phyloP scores from a whole-genome alignment of 2,888 invertebrate species.

The Heliconius sara region DNA sequence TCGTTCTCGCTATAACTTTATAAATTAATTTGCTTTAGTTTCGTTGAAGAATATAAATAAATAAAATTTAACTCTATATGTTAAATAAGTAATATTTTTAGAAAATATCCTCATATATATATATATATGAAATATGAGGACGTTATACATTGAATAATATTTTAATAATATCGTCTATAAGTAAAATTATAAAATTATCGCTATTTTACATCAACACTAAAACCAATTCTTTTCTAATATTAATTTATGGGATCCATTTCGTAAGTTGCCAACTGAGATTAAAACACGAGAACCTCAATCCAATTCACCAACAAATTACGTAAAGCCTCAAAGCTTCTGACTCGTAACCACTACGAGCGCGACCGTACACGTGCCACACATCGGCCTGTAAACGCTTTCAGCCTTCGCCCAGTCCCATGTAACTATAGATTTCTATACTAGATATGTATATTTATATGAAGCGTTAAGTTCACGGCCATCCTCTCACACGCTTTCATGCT shows the following conservation, averaged over 20 bases:
- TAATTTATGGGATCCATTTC: constrained; percentile 57
- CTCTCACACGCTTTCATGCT: constrained; percentile 56
- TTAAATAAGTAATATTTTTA: too few species aligned
- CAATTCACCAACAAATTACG: constrained; percentile 76
- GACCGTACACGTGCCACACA: constrained; percentile 55
- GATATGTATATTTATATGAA: constrained; percentile 62
- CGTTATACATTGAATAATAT: too few species aligned
- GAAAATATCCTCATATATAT: too few species aligned
- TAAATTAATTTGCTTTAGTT: constrained; percentile 5
- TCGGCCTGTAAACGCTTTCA: constrained; percentile 69
- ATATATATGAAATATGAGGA: too few species aligned
- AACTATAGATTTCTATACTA: constrained; percentile 54
- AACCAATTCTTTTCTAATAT: constrained; percentile 26
- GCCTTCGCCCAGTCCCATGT: constrained; percentile 74
- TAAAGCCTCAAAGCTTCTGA: constrained; percentile 75
- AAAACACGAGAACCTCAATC: constrained; percentile 65
- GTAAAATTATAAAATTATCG: not conserved
- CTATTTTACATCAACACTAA: not conserved
- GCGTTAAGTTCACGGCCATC: constrained; percentile 70
- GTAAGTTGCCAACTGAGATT: constrained; percentile 58
- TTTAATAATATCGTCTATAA: not conserved
- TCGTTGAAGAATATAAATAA: not conserved
- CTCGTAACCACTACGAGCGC: constrained; percentile 57
- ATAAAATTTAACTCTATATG: too few species aligned
- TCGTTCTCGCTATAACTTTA: constrained; percentile 14